phyloP scores from a whole-genome alignment of 2,113 vertebrate genomes.

The Sinocyclocheilus anshuiensis region DNA sequence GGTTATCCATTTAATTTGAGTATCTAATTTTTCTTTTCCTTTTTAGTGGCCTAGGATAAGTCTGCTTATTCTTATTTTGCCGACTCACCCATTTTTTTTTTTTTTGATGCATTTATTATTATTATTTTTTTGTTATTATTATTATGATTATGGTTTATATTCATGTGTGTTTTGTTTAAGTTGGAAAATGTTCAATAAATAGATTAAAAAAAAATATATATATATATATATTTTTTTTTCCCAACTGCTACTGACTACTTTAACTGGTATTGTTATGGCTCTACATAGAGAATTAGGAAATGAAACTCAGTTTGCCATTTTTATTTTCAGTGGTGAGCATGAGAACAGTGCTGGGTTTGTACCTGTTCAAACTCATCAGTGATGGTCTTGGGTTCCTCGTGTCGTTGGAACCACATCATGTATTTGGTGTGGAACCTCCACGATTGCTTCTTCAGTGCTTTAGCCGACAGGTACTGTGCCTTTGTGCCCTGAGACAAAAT shows the following conservation, averaged over 20 bases:
- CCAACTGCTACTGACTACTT: neutral
- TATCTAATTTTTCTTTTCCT: too few relatives aligned
- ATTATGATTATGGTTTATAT: too few relatives aligned
- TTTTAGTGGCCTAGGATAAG: too few relatives aligned
- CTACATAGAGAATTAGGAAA: neutral
- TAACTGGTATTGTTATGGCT: neutral
- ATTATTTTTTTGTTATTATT: too few relatives aligned
- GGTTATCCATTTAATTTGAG: too few relatives aligned
- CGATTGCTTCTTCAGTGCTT: slow-evolving; percentile 93
- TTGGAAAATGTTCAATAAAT: too few relatives aligned
- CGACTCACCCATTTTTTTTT: too few relatives aligned
- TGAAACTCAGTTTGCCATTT: neutral
- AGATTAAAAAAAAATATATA: too few relatives aligned
- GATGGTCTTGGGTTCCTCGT: too few relatives aligned
- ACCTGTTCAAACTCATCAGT: slow-evolving; percentile 78
- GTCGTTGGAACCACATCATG: slow-evolving; percentile 73
- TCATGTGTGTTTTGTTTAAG: too few relatives aligned
- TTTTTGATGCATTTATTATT: too few relatives aligned
- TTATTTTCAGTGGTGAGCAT: neutral
- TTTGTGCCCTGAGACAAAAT: slow-evolving; percentile 83
- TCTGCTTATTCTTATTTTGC: too few relatives aligned
- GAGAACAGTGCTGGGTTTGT: slow-evolving; percentile 16
- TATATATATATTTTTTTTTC: neutral
- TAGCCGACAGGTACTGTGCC: slow-evolving; percentile 93
- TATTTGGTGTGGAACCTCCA: slow-evolving; percentile 98